Percentiles rank a stretch among this genome's conserved stretches.
phyloP scores from a whole-genome alignment of 2,888 invertebrate species.

The Sinhomidia bicolor region DNA sequence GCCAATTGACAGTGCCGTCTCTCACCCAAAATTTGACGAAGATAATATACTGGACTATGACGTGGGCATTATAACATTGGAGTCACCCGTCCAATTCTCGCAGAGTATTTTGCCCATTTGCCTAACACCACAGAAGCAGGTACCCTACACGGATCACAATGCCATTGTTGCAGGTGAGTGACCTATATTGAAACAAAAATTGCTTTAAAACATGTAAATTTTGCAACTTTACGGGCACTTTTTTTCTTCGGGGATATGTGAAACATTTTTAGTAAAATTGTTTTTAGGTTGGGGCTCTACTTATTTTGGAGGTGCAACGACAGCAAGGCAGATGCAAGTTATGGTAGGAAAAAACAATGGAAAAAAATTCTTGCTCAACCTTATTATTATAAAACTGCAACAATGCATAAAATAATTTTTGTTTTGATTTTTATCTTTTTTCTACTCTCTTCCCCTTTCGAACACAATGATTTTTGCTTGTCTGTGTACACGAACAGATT shows the following conservation, averaged over 20 bases:
- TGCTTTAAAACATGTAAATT: not conserved
- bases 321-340: slow-evolving; percentile 72
- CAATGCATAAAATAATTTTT: not conserved
- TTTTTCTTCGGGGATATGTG: slow-evolving; percentile 28
- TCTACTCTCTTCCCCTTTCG: not conserved
- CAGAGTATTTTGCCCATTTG: slow-evolving; percentile 67
- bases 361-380: not conserved
- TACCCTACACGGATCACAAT: slow-evolving; percentile 41
- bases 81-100: slow-evolving; percentile 54
- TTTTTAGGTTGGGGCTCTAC: slow-evolving; percentile 72
- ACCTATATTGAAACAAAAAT: not conserved
- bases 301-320: slow-evolving; percentile 64
- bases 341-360: slow-evolving; percentile 53
- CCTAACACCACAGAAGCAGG: slow-evolving; percentile 64
- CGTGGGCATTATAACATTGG: slow-evolving; percentile 59
- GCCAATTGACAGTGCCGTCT: slow-evolving; percentile 37
- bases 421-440: not conserved
- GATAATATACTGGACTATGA: slow-evolving; percentile 52
- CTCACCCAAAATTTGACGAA: slow-evolving; percentile 63
- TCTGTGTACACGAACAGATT: slow-evolving; percentile 27
- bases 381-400: not conserved
- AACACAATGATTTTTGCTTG: not conserved
- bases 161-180: slow-evolving; percentile 69
- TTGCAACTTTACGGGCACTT: too few relatives aligned
- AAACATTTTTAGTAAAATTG: slow-evolving; percentile 1